Conservation (phyloP, 2,797 vertebrate species). For the Paedocypris micromegethes region DNA sequence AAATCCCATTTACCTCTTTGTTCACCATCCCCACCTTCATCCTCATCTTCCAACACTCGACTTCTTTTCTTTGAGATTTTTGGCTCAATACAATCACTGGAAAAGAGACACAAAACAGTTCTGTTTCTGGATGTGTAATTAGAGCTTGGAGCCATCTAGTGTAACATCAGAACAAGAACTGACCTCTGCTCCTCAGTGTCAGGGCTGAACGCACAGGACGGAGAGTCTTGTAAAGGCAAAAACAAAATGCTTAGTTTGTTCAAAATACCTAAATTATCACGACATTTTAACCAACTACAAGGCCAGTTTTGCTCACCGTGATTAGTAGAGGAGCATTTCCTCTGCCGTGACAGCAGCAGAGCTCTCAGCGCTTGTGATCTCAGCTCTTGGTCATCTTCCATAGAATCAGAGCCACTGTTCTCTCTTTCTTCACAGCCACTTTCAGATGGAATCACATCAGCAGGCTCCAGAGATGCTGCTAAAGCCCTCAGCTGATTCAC, state of each 20-base stretch:
- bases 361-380: slow-evolving; percentile 64
- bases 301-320: slow-evolving; percentile 42
- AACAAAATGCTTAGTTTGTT: neutral
- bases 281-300: too few relatives aligned
- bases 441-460: slow-evolving; percentile 42
- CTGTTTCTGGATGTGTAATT: neutral
- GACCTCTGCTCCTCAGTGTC: slow-evolving; percentile 54
- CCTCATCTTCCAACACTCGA: slow-evolving; percentile 66
- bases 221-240: slow-evolving; percentile 43
- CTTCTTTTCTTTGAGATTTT: slow-evolving; percentile 66
- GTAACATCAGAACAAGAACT: neutral
- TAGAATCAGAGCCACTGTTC: slow-evolving; percentile 23
- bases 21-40: slow-evolving; percentile 44
- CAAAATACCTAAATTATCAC: neutral
- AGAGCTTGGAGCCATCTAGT: neutral
- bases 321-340: slow-evolving; percentile 57
- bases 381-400: slow-evolving; percentile 53
- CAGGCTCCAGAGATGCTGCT: slow-evolving; percentile 66
- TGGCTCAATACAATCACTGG: slow-evolving; percentile 18
- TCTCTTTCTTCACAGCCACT: slow-evolving; percentile 1
- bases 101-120: slow-evolving; percentile 14
- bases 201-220: slow-evolving; percentile 18
- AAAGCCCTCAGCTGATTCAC: slow-evolving; percentile 65
- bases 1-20: slow-evolving; percentile 10
- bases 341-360: slow-evolving; percentile 65